Conservation (phyloP, 2,113 vertebrate species). For the Osmerus mordax region DNA sequence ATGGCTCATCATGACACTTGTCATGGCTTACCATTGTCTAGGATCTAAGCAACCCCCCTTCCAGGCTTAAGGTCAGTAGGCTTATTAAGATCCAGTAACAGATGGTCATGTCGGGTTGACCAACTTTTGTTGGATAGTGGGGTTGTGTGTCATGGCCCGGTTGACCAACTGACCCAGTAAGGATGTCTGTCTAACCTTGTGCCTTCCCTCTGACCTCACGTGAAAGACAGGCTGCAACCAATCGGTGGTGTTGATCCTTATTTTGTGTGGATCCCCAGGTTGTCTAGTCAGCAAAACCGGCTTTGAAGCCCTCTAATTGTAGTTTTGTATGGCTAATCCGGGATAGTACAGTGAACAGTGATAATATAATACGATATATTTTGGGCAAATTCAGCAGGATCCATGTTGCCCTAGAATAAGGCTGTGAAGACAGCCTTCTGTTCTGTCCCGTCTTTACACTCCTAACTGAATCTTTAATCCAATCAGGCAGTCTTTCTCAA, state of each 20-base stretch:
- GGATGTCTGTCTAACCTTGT: neutral
- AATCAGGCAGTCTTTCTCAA: conserved; percentile 34
- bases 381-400: neutral
- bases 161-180: conserved; percentile 14
- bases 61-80: conserved; percentile 21
- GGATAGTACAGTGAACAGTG: too few species aligned
- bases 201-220: neutral
- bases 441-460: conserved; percentile 7
- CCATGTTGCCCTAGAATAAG: too few species aligned
- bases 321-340: too few species aligned
- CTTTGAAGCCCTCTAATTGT: too few species aligned
- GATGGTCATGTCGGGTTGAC: conserved; percentile 45
- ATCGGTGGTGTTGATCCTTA: neutral
- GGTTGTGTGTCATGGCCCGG: neutral
- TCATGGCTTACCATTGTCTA: neutral
- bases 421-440: neutral
- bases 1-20: too few species aligned
- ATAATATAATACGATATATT: neutral
- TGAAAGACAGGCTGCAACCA: neutral
- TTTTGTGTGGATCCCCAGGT: too few species aligned
- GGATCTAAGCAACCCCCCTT: conserved; percentile 5
- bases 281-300: too few species aligned
- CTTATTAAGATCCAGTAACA: conserved; percentile 56
- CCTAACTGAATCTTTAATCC: conserved; percentile 46
- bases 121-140: conserved; percentile 24